Evolutionary conservation across 2,888 invertebrate genomes (phyloP).

Genomic region (Cantharis nigra): DNA sequence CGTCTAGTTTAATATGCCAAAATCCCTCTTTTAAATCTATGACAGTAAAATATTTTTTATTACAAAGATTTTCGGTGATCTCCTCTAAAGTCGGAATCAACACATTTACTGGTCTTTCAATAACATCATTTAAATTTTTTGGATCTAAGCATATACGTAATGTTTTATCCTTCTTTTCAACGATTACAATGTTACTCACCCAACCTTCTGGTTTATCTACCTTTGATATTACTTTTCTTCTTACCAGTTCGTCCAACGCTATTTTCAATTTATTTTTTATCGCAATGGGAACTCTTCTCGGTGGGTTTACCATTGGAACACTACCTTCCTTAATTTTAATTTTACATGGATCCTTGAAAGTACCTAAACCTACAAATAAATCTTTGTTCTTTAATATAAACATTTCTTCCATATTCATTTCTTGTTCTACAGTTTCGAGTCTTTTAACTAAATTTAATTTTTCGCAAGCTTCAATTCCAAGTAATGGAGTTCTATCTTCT

Average conservation of each 20-base stretch:
- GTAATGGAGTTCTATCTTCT: neutral
- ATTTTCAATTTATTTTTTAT: constrained; percentile 1
- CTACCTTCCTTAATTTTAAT: constrained; percentile 2
- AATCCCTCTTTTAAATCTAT: too few relatives aligned
- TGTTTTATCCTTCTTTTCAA: constrained; percentile 23
- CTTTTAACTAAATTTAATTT: neutral
- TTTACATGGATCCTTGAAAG: neutral
- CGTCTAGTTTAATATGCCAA: too few relatives aligned
- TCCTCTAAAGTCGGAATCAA: too few relatives aligned
- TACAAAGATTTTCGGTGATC: too few relatives aligned
- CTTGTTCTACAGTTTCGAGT: neutral
- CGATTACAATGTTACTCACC: constrained; percentile 28
- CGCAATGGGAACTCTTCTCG: constrained; percentile 10
- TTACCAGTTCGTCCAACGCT: neutral
- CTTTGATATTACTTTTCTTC: neutral
- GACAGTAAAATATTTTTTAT: too few relatives aligned
- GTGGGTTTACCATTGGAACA: constrained; percentile 5
- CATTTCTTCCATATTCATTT: neutral
- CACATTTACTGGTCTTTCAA: too few relatives aligned
- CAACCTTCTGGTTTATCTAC: constrained; percentile 31
- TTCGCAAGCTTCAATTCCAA: neutral
- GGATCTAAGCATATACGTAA: constrained; percentile 29
- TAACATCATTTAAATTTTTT: constrained; percentile 17
- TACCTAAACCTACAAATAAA: neutral
- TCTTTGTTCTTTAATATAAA: neutral